Evolutionary conservation across 2,888 invertebrate genomes (phyloP), one percentile per base, ranked within the genome.

Genomic region (Lypha dubia): DNA sequence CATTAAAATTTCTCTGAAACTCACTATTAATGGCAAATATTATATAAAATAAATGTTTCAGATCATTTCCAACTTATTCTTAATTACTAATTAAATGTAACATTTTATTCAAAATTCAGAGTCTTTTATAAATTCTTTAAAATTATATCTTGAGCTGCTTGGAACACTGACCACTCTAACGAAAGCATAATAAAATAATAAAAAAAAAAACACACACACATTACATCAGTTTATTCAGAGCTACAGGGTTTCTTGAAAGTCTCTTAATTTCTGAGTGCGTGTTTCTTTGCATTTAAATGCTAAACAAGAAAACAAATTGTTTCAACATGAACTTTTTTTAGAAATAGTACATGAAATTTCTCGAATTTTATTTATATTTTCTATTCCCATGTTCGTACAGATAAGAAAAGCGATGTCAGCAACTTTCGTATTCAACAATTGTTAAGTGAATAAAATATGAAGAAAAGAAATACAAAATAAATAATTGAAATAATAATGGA

Each of bases 401-500:
- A 44, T 44, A 20, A 17, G 65, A 17, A 24, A n/a, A 13, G 3
- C 6, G 1, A 41, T 53, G 53, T 35, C 44, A 56, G 11, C 20
- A 60, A 51, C 20, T 71, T 35, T 11, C 8, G 38, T n/a, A 35
- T 73, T 38, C 15, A 73, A 49, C 20, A 56, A 65, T 32, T 51
- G 49, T 51, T 51, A 15, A 22, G 11, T 13, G 35, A 56, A 67
- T 35, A 67, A 35, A 32, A 63, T 3, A 28, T 17, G 5, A 53
- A 53, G n/a, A 20, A 44, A 17, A 44, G n/a, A 41, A 63, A 53
- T 9, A 65, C 4, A 53, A 28, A 28, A 62, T 70, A n/a, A 70
- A 79, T 79, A 70, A 79, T 79, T 70, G 70, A 79, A 70, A 79
- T 70, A 24, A 13, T 35, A 70, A 41, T 15, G 32, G 28, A 79